These are phyloP conservation scores for Silvanus unidentatus DNA, from an alignment of 2,888 invertebrate species.

Conservation along the genomic window DNA sequence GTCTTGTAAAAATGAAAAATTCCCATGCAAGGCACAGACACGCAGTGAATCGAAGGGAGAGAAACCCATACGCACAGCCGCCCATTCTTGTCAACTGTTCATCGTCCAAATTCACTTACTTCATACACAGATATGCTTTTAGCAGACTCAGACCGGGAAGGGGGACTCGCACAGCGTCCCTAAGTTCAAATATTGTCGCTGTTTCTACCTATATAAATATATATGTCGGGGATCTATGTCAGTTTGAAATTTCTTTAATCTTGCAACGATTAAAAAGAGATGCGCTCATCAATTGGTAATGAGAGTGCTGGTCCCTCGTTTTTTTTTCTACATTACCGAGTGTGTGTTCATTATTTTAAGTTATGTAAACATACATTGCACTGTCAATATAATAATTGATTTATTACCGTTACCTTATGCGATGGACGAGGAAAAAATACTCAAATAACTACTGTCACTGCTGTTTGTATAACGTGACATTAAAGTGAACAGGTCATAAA, in stretches of 20 bases:
- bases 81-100: slow-evolving; percentile 28
- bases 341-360: slow-evolving; percentile 2
- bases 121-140: slow-evolving; percentile 47
- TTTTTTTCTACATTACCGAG: too few species aligned
- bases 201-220: slow-evolving; percentile 27
- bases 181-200: neutral
- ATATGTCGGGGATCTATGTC: slow-evolving; percentile 29
- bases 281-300: too few species aligned
- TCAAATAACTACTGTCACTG: slow-evolving; percentile 5
- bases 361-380: slow-evolving; percentile 2
- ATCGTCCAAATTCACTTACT: slow-evolving; percentile 46
- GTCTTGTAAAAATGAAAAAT: too few species aligned
- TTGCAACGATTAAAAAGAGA: too few species aligned
- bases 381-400: slow-evolving; percentile 11
- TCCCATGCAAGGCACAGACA: too few species aligned
- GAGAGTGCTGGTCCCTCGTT: too few species aligned
- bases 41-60: too few species aligned
- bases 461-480: slow-evolving; percentile 8
- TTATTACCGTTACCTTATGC: slow-evolving; percentile 8
- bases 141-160: slow-evolving; percentile 35
- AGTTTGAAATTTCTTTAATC: too few species aligned
- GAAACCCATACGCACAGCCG: slow-evolving; percentile 9
- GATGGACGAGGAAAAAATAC: slow-evolving; percentile 3
- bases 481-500: slow-evolving; percentile 9
- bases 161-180: slow-evolving; percentile 19